Base-by-base conservation (phyloP, 2,113 vertebrate genomes). In the Uria aalge region DNA sequence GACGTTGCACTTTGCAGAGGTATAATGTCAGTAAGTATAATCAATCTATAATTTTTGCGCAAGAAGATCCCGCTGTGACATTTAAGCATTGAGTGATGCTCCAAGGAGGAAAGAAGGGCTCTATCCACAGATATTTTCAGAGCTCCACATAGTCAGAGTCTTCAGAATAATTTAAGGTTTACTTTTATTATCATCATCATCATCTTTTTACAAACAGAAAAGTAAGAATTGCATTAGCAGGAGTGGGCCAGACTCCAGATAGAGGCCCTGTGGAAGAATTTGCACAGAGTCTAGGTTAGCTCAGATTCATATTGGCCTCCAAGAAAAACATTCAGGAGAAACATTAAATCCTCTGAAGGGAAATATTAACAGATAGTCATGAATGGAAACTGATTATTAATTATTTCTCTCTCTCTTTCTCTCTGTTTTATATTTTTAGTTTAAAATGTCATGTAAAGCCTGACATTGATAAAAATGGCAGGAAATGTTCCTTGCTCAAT, bases 401-500 rank as follows among this genome's bases (percentile, higher is more conserved):
- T 98, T 98, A 97, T 97, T 96, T 95, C 92, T 97, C 95, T 85
- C 72, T 94, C 95, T 69, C 56, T 69, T 85, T 78, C 67, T 88
- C 86, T 94, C 88, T 32, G 69, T 93, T 97, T 98, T 97, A 97
- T 98, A 96, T 96, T 97, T 98, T 95, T 87, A 95, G 96, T 96
- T 98, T 97, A 97, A 97, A 97, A 97, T 98, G 92, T 97, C 98
- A 96, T 96, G 91, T 95, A 97, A 97, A 97, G 87, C 72, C 96
- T 97, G 97, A 98, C 98, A 96, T 98, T 97, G 98, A 98, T 98
- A 98, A 98, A 98, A 98, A 98, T 79, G 95, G 95, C 97, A 98
- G 98, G 98, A 98, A 98, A 98, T 97, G 97, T 97, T 98, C 97
- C 96, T 87, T 97, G 95, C 94, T 97, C 98, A 95, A 97, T 98